phyloP scores from a whole-genome alignment of 2,797 vertebrate genomes.

The Chiloscyllium punctatum region DNA sequence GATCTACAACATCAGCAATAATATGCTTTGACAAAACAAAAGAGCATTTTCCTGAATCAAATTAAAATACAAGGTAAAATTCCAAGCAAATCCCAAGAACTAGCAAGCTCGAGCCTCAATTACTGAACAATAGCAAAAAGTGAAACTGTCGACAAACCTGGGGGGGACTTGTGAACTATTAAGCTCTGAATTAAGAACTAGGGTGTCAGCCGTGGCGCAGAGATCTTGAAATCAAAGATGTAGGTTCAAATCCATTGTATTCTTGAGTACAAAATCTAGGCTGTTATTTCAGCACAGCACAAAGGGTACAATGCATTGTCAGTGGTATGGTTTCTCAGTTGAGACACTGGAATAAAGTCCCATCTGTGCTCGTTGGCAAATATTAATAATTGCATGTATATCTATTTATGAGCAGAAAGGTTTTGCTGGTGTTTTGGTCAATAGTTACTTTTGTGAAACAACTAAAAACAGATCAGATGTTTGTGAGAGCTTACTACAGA shows the following conservation, averaged over 20 bases:
- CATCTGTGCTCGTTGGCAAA: not conserved
- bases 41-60: not conserved
- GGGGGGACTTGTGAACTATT: not conserved
- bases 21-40: too few species aligned
- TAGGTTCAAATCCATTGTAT: not conserved
- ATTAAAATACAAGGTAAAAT: not conserved
- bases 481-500: not conserved
- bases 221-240: not conserved
- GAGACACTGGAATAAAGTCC: not conserved
- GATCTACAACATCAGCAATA: too few species aligned
- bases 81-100: not conserved
- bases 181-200: not conserved
- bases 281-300: not conserved
- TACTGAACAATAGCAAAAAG: not conserved
- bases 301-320: not conserved
- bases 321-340: not conserved
- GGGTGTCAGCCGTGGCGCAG: not conserved
- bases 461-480: not conserved
- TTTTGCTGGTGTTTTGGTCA: not conserved
- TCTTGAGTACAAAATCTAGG: not conserved
- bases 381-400: not conserved
- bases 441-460: not conserved
- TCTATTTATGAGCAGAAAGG: not conserved
- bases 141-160: not conserved
- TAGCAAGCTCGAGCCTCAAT: not conserved